Base-by-base conservation (phyloP, 2,888 invertebrate species). In the Thecocarcelia acutangulata region DNA sequence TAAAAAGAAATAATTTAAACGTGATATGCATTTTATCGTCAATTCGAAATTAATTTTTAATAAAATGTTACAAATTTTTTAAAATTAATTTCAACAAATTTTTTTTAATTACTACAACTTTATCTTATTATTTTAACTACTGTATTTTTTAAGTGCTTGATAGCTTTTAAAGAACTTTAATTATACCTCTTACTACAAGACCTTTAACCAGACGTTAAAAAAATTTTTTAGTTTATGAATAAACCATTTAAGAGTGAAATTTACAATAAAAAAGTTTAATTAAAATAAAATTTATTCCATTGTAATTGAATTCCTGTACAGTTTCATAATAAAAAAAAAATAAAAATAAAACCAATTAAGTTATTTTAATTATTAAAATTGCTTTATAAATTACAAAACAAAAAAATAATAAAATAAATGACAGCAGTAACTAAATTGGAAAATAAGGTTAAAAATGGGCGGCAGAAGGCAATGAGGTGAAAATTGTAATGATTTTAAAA, bases 361-460 rank as follows among this genome's bases (percentile, higher is more conserved):
- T 69, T 40, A 70, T 76, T 76, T 80, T 72, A 73, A 68, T 68
- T 81, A 81, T 68, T 70, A 42, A 70, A 72, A 82, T 61, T 70
- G 59, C 33, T 74, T 66, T 77, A 56, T 33, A 33, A 24, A 24
- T 2, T 61, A 73, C 69, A 83, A 70, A 69, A 61, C 69, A 74
- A 80, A 50, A 83, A 74, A 17, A 70, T 68, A 17, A 48, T 19
- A 48, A 40, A 54, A 15, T 15, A 2, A 19, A 48, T 1, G 9
- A 12, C 2, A 12, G 9, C 5, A 33, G 33, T 42, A 68, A 28
- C 24, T 28, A 54, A 66, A 44, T 19, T 21, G 2, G 28, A n/a
- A 56, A 40, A 33, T n/a, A 3, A 19, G 12, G 19, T 46, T 19
- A 19, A 1, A 19, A 46, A 46, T 56, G 28, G 11, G 9, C 19